These are phyloP conservation scores for Azemiops feae DNA, from an alignment of 2,113 vertebrate genomes.

Conservation along the genomic window DNA sequence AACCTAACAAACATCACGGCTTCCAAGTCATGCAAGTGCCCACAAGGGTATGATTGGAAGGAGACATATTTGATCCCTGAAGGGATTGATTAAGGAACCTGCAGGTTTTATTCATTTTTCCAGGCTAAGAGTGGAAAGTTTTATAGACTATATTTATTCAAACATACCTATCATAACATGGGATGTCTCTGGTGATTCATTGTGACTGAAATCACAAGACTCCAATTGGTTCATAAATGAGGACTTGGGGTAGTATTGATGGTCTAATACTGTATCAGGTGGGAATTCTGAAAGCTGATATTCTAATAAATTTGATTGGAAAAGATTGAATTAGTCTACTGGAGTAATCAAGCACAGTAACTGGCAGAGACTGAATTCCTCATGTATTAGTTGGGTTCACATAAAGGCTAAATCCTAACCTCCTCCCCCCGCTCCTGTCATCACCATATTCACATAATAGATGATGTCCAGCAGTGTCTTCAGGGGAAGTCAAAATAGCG, in stretches of 20 bases:
- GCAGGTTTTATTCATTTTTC: conserved; percentile 1
- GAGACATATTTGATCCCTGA: conserved; percentile 40
- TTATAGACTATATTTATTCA: neutral
- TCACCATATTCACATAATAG: neutral
- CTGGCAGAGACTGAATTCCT: neutral
- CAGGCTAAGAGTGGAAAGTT: neutral
- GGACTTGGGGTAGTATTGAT: neutral
- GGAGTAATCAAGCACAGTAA: neutral
- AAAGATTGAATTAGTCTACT: neutral
- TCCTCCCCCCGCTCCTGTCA: neutral
- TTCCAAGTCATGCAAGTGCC: conserved; percentile 63
- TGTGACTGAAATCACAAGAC: neutral
- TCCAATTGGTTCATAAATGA: neutral
- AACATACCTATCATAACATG: neutral
- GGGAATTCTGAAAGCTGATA: neutral
- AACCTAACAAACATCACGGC: conserved; percentile 53
- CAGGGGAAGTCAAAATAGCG: neutral
- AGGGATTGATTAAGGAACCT: conserved; percentile 39
- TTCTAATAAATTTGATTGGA: neutral
- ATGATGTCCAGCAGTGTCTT: neutral
- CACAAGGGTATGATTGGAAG: conserved; percentile 42
- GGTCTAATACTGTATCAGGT: neutral
- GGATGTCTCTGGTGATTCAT: neutral
- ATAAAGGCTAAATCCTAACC: neutral
- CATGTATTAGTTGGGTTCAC: neutral